phyloP scores from a whole-genome alignment of 2,888 invertebrate genomes.

The Megamerina dolium region DNA sequence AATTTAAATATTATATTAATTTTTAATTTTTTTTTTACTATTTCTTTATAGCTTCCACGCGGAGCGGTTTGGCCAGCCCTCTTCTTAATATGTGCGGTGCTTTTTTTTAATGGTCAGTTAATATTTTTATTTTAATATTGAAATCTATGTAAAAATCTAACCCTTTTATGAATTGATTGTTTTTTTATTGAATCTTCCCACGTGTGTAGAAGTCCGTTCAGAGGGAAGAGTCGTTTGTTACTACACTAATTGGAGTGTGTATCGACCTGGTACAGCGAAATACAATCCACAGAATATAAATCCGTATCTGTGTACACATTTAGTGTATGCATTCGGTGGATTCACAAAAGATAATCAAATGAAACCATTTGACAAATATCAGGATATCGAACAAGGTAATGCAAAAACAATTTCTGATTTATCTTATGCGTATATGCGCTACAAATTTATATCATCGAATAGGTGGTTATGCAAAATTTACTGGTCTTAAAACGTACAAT shows the following conservation, averaged over 20 bases:
- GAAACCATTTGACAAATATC: constrained; percentile 90
- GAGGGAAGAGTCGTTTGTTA: constrained; percentile 82
- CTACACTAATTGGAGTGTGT: constrained; percentile 92
- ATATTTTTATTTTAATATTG: not conserved
- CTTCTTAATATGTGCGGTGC: constrained; percentile 39
- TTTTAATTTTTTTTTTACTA: constrained; percentile 10
- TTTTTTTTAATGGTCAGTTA: constrained; percentile 41
- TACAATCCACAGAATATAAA: constrained; percentile 92
- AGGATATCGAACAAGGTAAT: constrained; percentile 89
- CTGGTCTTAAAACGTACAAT: constrained; percentile 87
- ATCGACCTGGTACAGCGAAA: constrained; percentile 82
- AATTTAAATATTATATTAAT: too few relatives aligned
- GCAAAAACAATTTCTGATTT: not conserved
- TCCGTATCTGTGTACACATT: constrained; percentile 88
- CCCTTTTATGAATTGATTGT: not conserved
- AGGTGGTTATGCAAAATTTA: constrained; percentile 94
- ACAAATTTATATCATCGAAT: too few relatives aligned
- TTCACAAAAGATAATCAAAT: constrained; percentile 86
- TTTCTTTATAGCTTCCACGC: constrained; percentile 41
- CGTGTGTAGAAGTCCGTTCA: constrained; percentile 36
- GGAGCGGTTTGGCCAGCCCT: constrained; percentile 46
- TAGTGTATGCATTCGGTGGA: constrained; percentile 88
- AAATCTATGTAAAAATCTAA: not conserved
- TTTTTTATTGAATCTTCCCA: too few relatives aligned
- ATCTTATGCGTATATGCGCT: too few relatives aligned